Conservation (phyloP, 2,888 invertebrate species). For the Temnothorax ravouxi region DNA sequence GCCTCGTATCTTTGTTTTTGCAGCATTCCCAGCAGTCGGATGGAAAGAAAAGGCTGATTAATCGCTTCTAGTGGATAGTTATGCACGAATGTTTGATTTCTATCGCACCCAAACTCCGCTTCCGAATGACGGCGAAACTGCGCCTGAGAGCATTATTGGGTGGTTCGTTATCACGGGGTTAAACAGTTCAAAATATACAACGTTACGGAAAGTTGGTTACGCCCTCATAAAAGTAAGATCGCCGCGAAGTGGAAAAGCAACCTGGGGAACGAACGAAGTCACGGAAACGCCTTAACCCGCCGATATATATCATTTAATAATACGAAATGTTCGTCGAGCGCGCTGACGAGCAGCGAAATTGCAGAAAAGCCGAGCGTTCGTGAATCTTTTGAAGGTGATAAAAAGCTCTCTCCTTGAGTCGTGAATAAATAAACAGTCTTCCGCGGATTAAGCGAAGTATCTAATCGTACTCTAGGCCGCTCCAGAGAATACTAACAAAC, state of each 20-base stretch:
- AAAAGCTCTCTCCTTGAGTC: slow-evolving; percentile 66
- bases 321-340: slow-evolving; percentile 34
- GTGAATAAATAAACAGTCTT: slow-evolving; percentile 78
- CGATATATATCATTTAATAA: slow-evolving; percentile 63
- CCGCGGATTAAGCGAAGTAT: slow-evolving; percentile 73
- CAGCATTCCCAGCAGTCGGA: slow-evolving; percentile 71
- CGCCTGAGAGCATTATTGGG: slow-evolving; percentile 14
- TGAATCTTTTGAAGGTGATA: slow-evolving; percentile 72
- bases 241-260: background rate
- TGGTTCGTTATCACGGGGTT: slow-evolving; percentile 32
- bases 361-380: slow-evolving; percentile 65
- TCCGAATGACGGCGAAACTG: background rate
- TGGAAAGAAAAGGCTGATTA: slow-evolving; percentile 72
- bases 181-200: slow-evolving; percentile 34
- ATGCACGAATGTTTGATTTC: slow-evolving; percentile 59
- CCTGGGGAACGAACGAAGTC: background rate
- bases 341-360: slow-evolving; percentile 64
- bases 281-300: slow-evolving; percentile 17
- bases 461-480: slow-evolving; percentile 62
- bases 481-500: slow-evolving; percentile 72
- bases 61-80: slow-evolving; percentile 68
- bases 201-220: slow-evolving; percentile 26
- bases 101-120: slow-evolving; percentile 2
- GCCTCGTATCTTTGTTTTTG: slow-evolving; percentile 77
- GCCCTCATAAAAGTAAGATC: slow-evolving; percentile 24